A percentile compares a stretch with the other conserved stretches of the same genome.
phyloP scores from a whole-genome alignment of 2,113 vertebrate genomes.

The Myotis davidii region DNA sequence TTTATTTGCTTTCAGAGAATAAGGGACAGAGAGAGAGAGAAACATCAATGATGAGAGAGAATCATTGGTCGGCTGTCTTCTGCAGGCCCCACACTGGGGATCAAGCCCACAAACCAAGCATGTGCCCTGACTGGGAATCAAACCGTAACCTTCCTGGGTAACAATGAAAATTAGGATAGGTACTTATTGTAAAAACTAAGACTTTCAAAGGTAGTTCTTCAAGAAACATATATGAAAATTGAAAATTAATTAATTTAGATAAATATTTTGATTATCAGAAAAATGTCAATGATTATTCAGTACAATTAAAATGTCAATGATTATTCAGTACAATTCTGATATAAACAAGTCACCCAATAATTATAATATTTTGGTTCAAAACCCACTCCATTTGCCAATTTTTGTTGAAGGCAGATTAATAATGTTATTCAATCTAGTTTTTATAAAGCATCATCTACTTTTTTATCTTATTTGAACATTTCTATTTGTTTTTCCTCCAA shows the following conservation, averaged over 20 bases:
- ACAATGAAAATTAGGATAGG: not conserved
- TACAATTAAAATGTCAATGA: not conserved
- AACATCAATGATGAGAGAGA: too few species aligned
- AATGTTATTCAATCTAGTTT: not conserved
- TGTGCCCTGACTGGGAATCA: too few species aligned
- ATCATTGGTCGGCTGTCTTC: too few species aligned
- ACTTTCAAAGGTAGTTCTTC: not conserved
- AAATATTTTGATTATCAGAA: not conserved
- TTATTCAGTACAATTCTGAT: not conserved
- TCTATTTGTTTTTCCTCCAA: not conserved
- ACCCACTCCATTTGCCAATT: not conserved
- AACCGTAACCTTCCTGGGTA: too few species aligned
- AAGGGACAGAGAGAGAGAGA: too few species aligned
- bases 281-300: not conserved
- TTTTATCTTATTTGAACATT: not conserved
- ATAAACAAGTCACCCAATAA: not conserved
- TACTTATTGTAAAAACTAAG: not conserved
- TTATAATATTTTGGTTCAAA: not conserved
- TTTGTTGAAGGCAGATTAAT: not conserved
- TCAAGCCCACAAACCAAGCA: too few species aligned
- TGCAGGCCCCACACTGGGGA: too few species aligned
- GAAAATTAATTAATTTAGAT: not conserved
- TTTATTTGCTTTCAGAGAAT: too few species aligned
- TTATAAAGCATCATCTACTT: not conserved
- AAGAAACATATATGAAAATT: not conserved